Evolutionary conservation across 2,113 vertebrate species (phyloP).

Genomic region (Kryptolebias marmoratus): DNA sequence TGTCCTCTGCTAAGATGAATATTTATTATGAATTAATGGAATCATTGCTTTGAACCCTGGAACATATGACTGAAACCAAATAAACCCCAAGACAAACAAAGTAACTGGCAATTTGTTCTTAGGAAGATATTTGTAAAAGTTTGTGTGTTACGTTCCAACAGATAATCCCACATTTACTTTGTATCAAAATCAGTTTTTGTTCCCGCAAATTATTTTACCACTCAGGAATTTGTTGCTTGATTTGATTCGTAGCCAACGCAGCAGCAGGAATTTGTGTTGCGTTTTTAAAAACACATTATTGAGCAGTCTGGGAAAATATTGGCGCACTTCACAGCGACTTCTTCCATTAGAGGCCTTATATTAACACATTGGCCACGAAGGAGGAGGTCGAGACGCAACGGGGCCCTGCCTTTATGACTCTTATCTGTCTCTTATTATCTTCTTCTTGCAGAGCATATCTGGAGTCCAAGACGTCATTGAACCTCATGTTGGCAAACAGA

Average conservation of each 20-base stretch:
- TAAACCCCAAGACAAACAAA: background rate
- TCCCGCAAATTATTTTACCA: constrained; percentile 47
- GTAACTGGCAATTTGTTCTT: no score
- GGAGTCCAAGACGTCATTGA: constrained; percentile 95
- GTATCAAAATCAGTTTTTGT: constrained; percentile 57
- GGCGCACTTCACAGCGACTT: constrained; percentile 25
- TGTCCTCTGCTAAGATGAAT: constrained; percentile 18
- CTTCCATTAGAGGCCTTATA: constrained; percentile 31
- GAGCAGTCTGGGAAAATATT: constrained; percentile 42
- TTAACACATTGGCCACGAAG: constrained; percentile 58
- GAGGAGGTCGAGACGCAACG: constrained; percentile 17
- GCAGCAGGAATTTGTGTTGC: constrained; percentile 45
- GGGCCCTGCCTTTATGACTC: constrained; percentile 49
- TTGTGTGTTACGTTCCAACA: constrained; percentile 14
- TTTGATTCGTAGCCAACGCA: constrained; percentile 43
- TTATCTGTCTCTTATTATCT: constrained; percentile 66
- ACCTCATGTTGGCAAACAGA: constrained; percentile 91
- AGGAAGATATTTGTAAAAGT: constrained; percentile 4
- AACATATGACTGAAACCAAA: background rate
- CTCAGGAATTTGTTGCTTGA: constrained; percentile 61
- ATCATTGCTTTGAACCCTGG: background rate
- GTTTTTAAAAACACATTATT: constrained; percentile 55
- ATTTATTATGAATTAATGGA: constrained; percentile 6
- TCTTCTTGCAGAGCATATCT: constrained; percentile 84
- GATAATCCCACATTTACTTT: constrained; percentile 12